Evolutionary conservation across 2,888 invertebrate genomes (phyloP), one percentile per base, ranked within the genome.

Genomic region (Drosophila fungiperda): DNA sequence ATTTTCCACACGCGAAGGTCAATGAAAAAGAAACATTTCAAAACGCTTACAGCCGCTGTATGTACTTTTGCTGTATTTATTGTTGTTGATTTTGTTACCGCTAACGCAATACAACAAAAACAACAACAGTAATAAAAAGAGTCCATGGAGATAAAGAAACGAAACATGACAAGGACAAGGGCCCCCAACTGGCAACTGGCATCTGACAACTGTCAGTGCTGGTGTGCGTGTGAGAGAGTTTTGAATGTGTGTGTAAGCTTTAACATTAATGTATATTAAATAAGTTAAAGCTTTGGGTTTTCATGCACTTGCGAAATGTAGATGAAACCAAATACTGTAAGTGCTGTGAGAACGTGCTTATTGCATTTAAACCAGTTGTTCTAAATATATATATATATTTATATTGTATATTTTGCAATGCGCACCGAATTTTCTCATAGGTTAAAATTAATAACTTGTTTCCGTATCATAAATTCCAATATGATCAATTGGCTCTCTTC

Each of bases 151-250:
- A 89, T 85, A 85, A 80, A 73, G 64, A 76, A 79, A 73, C 69
- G 75, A 60, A 57, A 83, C 72, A 87, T 87, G 87, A 83, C 85
- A 85, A 85, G 85, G 85, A 85, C 85, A 87, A 79, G 82, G 74
- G 66, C 71, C 54, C 62, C 57, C 66, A 60, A 60, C 80, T 42
- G 61, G 67, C 67, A 63, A 48, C 26, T 23, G 17, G 45, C 54
- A 26, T 42, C 49, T 36, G 60, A 52, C 17, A 68, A 23, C 38
- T 60, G 59, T 74, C 42, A 48, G 55, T 59, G 40, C 50, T 17
- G 48, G 15, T 54, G 42, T 57, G 7, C 54, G 33, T 61, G 26
- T 49, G 32, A 68, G 67, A 68, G 69, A 20, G 36, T 55, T 33
- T 50, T 63, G 53, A 58, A 54, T 48, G 36, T 64, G 53, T 58